Percentiles rank a stretch among this genome's conserved stretches.
Evolutionary conservation across 2,888 invertebrate species (phyloP).

Genomic region (Drosophila anomelani): DNA sequence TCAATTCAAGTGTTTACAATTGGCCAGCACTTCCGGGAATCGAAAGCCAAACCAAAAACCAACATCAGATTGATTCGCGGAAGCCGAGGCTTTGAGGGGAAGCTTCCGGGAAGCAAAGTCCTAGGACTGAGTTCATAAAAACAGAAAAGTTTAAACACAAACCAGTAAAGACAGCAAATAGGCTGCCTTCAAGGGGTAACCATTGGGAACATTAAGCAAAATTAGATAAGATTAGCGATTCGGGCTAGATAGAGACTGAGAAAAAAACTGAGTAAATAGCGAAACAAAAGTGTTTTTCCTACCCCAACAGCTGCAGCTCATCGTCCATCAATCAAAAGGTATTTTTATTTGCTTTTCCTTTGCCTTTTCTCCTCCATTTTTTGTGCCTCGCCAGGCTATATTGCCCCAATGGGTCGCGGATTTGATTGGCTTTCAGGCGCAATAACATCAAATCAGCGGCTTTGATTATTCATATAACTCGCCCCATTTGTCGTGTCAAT

Average conservation of each 20-base stretch:
- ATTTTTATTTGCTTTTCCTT: conserved; percentile 22
- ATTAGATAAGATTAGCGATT: conserved; percentile 21
- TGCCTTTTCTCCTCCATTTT: not conserved
- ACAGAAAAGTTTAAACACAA: not conserved
- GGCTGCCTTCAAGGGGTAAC: conserved; percentile 4
- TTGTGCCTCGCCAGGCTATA: not conserved
- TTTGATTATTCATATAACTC: conserved; percentile 34
- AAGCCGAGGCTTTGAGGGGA: not conserved
- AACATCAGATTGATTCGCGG: not conserved
- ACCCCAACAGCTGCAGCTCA: conserved; percentile 25
- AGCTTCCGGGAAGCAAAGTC: conserved; percentile 1
- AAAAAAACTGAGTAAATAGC: conserved; percentile 5
- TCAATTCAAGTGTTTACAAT: conserved; percentile 6
- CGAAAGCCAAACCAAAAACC: not conserved
- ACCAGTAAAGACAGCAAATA: not conserved
- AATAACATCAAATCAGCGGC: conserved; percentile 46
- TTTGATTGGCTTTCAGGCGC: conserved; percentile 60
- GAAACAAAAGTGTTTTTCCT: conserved; percentile 11
- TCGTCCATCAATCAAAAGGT: conserved; percentile 58
- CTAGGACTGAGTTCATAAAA: not conserved
- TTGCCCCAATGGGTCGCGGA: conserved; percentile 34
- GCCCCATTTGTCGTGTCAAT: conserved; percentile 51
- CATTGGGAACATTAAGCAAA: conserved; percentile 4
- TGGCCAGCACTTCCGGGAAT: conserved; percentile 13
- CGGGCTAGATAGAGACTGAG: conserved; percentile 17